phyloP scores from a whole-genome alignment of 2,888 invertebrate species.

The Drosophila fungiperda region DNA sequence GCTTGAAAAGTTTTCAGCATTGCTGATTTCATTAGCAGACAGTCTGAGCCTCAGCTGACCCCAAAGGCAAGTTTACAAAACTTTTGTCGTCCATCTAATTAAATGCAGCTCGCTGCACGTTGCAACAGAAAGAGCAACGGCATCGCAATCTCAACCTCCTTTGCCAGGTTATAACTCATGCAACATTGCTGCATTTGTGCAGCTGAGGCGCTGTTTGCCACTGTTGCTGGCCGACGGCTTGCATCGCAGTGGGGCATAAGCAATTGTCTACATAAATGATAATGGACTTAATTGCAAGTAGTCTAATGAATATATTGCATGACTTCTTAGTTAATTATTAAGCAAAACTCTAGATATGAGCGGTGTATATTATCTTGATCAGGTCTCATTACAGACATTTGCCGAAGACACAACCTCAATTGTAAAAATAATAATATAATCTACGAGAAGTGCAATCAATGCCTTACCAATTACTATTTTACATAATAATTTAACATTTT shows the following conservation, averaged over 20 bases:
- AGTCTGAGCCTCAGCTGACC: constrained; percentile 11
- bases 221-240: constrained; percentile 13
- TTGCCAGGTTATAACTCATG: constrained; percentile 49
- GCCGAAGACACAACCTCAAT: background rate
- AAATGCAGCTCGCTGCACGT: constrained; percentile 46
- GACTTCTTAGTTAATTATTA: background rate
- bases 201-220: constrained; percentile 11
- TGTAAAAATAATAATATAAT: background rate
- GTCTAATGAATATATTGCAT: background rate
- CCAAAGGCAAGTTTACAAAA: constrained; percentile 17
- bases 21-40: constrained; percentile 32
- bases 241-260: constrained; percentile 17
- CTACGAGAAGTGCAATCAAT: background rate
- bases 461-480: background rate
- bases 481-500: background rate
- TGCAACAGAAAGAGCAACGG: constrained; percentile 1
- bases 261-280: constrained; percentile 35
- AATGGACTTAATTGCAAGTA: background rate
- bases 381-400: no score
- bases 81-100: constrained; percentile 54
- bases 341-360: background rate
- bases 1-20: constrained; percentile 35
- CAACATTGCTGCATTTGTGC: constrained; percentile 20
- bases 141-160: constrained; percentile 15
- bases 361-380: background rate